Evolutionary conservation across 2,113 vertebrate species (phyloP), one percentile per base, ranked within the genome.

Genomic region (Tupaia tana): DNA sequence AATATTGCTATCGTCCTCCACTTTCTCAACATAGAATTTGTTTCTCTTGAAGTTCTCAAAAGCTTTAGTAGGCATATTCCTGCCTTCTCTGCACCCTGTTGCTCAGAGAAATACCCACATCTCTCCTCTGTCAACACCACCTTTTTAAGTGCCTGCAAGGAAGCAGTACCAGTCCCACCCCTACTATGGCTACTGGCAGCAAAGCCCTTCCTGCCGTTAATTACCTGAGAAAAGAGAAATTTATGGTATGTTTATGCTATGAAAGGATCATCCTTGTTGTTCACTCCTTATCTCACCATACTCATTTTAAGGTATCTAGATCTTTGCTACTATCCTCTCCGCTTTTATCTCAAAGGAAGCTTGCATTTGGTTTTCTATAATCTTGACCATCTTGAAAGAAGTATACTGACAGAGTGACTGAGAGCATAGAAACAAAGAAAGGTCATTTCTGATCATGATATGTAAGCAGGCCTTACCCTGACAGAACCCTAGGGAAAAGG

Each of bases 341-440:
- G 16, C 56, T 11, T 19, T 90, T 85, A n/a, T 89, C 22, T 77
- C 29, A 78, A 29, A 1, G 10, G 15, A 88, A 78, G 20, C 29
- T 56, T 91, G 0, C 29, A 77, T 67, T 66, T 88, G 10, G 10
- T 77, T 91, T 93, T 89, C 70, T 69, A 69, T 83, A 93, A 93
- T 75, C 64, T 25, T 59, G 31, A 18, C 22, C 14, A 79, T 54
- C 14, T 87, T 79, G 71, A 74, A 9, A 27, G 5, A 92, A 94
- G 71, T 66, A 90, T 89, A 52, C 31, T 59, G 4, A 84, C 16
- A 80, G 43, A 79, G 43, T 80, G 13, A 54, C 9, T 66, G 69
- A 75, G 7, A 80, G 25, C 75, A 73, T 3, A 86, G 24, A 71
- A 9, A 81, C 10, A 81, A 69, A 70, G 6, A 20, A 52, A 27